Evolutionary conservation across 2,797 vertebrate genomes (phyloP), one percentile per base, ranked within the genome.

Genomic region (Erpetoichthys calabaricus): DNA sequence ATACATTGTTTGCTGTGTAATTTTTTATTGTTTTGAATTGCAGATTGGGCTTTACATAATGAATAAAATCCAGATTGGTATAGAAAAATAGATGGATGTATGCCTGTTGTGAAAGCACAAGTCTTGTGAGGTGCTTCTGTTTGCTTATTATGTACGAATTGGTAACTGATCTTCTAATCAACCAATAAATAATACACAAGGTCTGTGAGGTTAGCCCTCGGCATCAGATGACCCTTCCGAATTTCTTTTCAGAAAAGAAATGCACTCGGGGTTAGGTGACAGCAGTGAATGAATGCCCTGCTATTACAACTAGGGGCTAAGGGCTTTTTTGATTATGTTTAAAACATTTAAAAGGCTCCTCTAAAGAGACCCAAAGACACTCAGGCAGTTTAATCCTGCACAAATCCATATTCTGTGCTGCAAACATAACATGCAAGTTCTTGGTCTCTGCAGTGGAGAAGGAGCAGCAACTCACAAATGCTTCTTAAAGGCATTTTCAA

Each of bases 111-210:
- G 25, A 25, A 25, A 25, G 25, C 25, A 25, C 25, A 25, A 25
- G 25, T 25, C 25, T 25, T 25, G 25, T 25, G 25, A 25, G 25
- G 25, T 25, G 25, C 25, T 25, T 25, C 25, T 25, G 25, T 25
- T 25, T 25, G 25, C 25, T 25, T 25, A 25, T 25, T 25, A 25
- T 25, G 25, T 25, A 25, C 25, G 25, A 25, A 25, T 25, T 25
- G 53, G 54, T 45, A 63, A 56, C 58, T 45, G 55, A 55, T 59
- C 49, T 47, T 49, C 25, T 46, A 41, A 47, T 8, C 45, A 43
- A 44, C 41, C 53, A 55, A 52, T 63, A 10, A 59, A 63, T 63
- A 59, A 63, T 63, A 51, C 55, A 63, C 8, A 43, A 4, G 4
- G 55, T 46, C 25, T 8, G 47, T 44, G 42, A 45, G 45, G n/a